phyloP scores from a whole-genome alignment of 2,888 invertebrate genomes.

The Hedya salicella region DNA sequence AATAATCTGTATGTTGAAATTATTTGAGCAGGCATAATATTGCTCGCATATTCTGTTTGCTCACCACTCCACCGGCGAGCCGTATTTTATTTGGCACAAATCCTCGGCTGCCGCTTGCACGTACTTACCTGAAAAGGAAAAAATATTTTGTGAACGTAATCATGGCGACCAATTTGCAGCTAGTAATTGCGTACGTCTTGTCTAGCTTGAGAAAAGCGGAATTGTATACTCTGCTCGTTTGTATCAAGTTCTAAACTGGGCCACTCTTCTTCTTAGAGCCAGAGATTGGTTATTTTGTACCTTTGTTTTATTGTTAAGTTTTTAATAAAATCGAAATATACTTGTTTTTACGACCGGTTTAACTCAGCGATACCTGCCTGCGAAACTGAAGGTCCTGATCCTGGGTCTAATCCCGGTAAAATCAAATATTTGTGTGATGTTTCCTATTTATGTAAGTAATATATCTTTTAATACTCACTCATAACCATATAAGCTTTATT shows the following conservation, averaged over 20 bases:
- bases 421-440: too few species aligned
- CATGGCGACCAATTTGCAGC: slow-evolving; percentile 11
- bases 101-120: slow-evolving; percentile 13
- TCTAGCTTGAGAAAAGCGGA: background rate
- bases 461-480: too few species aligned
- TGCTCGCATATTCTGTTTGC: slow-evolving; percentile 28
- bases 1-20: slow-evolving; percentile 17
- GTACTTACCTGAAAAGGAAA: slow-evolving; percentile 54
- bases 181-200: background rate
- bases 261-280: too few species aligned
- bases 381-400: too few species aligned
- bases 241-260: background rate
- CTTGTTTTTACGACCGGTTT: too few species aligned
- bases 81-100: slow-evolving; percentile 26
- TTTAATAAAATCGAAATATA: too few species aligned
- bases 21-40: slow-evolving; percentile 29
- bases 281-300: too few species aligned
- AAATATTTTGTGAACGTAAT: slow-evolving; percentile 27
- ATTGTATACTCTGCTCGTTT: background rate
- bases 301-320: too few species aligned
- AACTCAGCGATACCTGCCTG: too few species aligned
- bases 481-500: too few species aligned
- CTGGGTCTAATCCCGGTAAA: too few species aligned
- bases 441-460: too few species aligned
- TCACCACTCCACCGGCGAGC: slow-evolving; percentile 31